Percentiles rank a stretch among this genome's conserved stretches.
These are phyloP conservation scores for Mechanitis mazaeus DNA, from an alignment of 2,888 invertebrate genomes.

Conservation along the genomic window DNA sequence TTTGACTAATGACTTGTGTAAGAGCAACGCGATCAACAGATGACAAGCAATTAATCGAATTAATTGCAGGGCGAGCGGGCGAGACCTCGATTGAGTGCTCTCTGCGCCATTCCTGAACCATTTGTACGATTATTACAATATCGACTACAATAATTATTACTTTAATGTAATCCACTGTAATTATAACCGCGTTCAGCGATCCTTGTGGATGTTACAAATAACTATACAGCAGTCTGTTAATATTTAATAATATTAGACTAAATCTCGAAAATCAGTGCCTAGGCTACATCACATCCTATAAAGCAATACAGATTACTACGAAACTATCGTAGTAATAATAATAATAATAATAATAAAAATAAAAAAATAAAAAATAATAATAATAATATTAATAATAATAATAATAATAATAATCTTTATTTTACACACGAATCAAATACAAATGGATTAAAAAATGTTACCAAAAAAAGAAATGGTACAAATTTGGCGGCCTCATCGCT, in stretches of 20 bases:
- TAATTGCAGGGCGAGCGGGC: slow-evolving; percentile 47
- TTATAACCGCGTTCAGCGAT: neutral
- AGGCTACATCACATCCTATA: slow-evolving; percentile 7
- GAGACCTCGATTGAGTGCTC: slow-evolving; percentile 23
- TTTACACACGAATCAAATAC: too few species aligned
- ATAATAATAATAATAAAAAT: too few species aligned
- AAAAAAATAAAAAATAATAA: too few species aligned
- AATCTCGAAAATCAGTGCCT: slow-evolving; percentile 3
- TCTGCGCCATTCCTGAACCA: slow-evolving; percentile 20
- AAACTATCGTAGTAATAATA: slow-evolving; percentile 11
- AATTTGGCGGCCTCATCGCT: too few species aligned
- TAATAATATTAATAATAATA: too few species aligned
- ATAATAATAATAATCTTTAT: too few species aligned
- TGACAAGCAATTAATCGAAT: slow-evolving; percentile 68
- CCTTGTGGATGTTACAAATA: neutral
- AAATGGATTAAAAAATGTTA: too few species aligned
- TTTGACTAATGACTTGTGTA: slow-evolving; percentile 64
- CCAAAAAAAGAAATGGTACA: too few species aligned
- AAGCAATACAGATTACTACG: slow-evolving; percentile 21
- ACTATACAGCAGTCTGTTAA: neutral
- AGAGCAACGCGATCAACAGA: slow-evolving; percentile 61
- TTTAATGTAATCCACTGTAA: neutral
- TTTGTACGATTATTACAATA: slow-evolving; percentile 13
- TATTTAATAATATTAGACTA: neutral
- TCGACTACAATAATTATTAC: slow-evolving; percentile 8